Base-by-base conservation (phyloP, 37 sponge, comb jelly and placozoan genomes). In the Amphimedon queenslandica region DNA sequence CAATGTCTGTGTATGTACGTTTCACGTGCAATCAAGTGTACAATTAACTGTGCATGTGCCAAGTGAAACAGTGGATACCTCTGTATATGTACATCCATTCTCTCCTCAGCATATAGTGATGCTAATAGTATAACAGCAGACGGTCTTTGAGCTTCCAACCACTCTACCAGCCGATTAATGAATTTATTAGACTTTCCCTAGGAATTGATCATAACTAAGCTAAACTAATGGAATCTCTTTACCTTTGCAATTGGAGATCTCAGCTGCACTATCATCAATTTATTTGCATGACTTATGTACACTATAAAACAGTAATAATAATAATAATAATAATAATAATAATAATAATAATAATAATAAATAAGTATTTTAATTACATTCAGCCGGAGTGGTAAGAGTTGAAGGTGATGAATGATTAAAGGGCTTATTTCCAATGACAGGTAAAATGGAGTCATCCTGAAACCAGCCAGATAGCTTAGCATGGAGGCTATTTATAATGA, bases 201-300 rank as follows among this genome's bases (percentile, higher is more conserved):
- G 42, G 53, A 47, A 47, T 18, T 47, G 13, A 18, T 47, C 53
- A 47, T 47, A 18, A 18, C 13, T 18, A 47, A 18, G 53, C 13
- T 13, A 47, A 47, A 47, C 13, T 47, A 18, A 18, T 8, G 53
- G 53, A 47, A 47, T 47, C 53, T 18, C n/a, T n/a, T 18, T 73
- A 88, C 88, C 88, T 82, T 82, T 21, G 75, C 78, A 23, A 88
- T 1, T n/a, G 89, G 89, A 4, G 83, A 34, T 42, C 89, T 78
- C n/a, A 88, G 21, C 47, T 88, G 89, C 1, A 88, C 42, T 6
- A 82, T 71, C 0, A 63, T 69, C 27, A 74, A 4, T 40, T 82
- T 66, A 32, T 38, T 37, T 38, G 69, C 73, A 0, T 13, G 1
- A 31, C 47, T 70, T 8, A 1, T 16, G 67, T 87, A 87, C 69